Conservation (phyloP, 2,797 vertebrate genomes). For the Muraenolepis orangiensis region DNA sequence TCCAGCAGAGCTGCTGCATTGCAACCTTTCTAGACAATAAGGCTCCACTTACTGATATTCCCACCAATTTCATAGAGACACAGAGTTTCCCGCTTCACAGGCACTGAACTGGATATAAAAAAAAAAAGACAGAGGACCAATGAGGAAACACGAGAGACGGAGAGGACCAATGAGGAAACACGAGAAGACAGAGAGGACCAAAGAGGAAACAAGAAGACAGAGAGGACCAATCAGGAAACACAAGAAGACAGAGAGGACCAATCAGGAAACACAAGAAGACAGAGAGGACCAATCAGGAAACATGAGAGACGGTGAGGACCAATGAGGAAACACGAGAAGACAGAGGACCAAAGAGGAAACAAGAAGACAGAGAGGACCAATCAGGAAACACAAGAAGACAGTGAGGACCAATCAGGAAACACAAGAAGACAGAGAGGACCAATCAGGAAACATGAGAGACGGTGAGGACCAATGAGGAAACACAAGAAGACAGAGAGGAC, state of each 20-base stretch:
- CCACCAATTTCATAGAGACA: constrained; percentile 90
- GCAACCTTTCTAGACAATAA: neutral
- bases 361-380: no score
- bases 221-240: no score
- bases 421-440: constrained; percentile 2
- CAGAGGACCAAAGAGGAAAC: no score
- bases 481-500: no score
- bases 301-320: neutral
- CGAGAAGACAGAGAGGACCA: no score
- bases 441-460: neutral
- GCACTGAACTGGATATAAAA: constrained; percentile 46
- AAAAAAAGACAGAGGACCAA: constrained; percentile 4
- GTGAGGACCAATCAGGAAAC: no score
- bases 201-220: no score
- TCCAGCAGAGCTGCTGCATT: neutral
- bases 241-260: no score
- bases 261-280: constrained; percentile 15
- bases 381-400: no score
- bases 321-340: neutral
- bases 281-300: neutral
- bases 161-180: neutral
- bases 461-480: neutral
- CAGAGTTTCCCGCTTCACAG: constrained; percentile 79
- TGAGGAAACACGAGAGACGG: neutral
- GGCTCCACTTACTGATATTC: constrained; percentile 84